These are phyloP conservation scores for Pionites leucogaster DNA, from an alignment of 2,113 vertebrate genomes.

Conservation along the genomic window DNA sequence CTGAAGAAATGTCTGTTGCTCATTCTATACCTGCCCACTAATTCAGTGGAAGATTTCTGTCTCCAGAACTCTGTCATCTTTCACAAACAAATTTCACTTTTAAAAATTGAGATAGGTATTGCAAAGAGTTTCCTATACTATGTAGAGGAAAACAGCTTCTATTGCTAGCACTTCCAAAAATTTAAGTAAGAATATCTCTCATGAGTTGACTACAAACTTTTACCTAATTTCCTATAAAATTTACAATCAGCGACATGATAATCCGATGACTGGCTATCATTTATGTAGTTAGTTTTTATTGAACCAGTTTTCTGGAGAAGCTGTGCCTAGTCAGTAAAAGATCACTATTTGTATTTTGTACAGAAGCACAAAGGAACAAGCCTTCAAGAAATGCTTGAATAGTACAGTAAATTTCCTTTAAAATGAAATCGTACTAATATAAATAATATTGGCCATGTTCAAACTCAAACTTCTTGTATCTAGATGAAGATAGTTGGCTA, in stretches of 20 bases:
- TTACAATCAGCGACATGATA: neutral
- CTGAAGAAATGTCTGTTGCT: neutral
- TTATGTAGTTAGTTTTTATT: neutral
- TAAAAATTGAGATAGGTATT: neutral
- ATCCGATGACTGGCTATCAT: neutral
- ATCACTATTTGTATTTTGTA: neutral
- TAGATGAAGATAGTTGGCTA: neutral
- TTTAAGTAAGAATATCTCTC: neutral
- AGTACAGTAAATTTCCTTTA: neutral
- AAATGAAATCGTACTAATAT: neutral
- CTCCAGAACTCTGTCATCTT: neutral
- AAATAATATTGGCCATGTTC: neutral
- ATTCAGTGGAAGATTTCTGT: neutral
- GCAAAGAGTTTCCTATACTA: neutral
- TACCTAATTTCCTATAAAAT: slow-evolving; percentile 11
- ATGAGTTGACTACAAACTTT: neutral
- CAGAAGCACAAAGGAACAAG: neutral
- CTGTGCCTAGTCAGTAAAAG: neutral
- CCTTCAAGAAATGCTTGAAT: neutral
- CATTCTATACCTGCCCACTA: neutral
- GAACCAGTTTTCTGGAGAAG: neutral
- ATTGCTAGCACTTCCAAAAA: neutral
- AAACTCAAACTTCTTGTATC: neutral
- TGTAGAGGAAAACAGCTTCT: neutral
- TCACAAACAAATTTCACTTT: neutral